Evolutionary conservation across 1,140 invertebrate genomes (phyloP), one percentile per base, ranked within the genome.

Genomic region (Leptinotarsa texana): DNA sequence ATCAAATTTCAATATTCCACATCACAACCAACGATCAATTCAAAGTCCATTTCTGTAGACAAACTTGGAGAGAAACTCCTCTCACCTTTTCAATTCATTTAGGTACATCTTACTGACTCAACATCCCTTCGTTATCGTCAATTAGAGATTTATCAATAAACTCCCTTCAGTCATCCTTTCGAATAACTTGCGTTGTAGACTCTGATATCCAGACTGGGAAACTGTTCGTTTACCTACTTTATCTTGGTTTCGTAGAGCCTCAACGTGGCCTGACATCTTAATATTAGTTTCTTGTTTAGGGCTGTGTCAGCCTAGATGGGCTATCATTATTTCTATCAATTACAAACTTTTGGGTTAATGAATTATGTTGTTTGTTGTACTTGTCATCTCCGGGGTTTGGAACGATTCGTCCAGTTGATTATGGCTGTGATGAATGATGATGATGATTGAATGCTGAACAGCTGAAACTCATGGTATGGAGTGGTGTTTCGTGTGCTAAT

Each of bases 201-300:
- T 57, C 13, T 18, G 51, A 57, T 57, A 57, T 18, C 17, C 15
- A 13, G 51, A 57, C 51, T 66, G 5, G 63, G 24, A 22, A 33
- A 66, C 63, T 63, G 22, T n/a, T 63, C 22, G 61, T 63, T 63
- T n/a, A n/a, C 22, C 3, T 24, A 33, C 27, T 66, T 66, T 22
- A 24, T 33, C 21, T 24, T 21, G 21, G n/a, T 66, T 17, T 66
- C 63, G n/a, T 63, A n/a, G n/a, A 63, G 61, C 18, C 63, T 22
- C 63, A 66, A n/a, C 21, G 22, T 11, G 13, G 21, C 63, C 63
- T 13, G 63, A 66, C 18, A 66, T 66, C 63, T 66, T 66, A 66
- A 66, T 66, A 66, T 47, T 49, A 69, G 33, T 69, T 49, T 51
- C 68, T 49, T 69, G 68, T 49, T 69, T 69, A 24, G 68, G 68